Conservation (phyloP, 2,113 vertebrate genomes). For the Camelus dromedarius region DNA sequence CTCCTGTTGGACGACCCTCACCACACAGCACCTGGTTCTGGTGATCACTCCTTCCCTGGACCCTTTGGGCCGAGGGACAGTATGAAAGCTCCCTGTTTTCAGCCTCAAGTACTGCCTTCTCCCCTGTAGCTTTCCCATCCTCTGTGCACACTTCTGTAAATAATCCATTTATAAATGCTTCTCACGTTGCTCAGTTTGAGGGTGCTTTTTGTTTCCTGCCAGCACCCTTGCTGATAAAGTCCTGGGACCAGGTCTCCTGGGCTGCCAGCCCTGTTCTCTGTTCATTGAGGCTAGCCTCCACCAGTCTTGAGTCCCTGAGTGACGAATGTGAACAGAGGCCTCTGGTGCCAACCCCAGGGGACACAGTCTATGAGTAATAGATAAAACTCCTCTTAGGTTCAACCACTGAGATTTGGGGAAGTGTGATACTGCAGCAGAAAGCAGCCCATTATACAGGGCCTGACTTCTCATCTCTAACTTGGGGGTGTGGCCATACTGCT, state of each 20-base stretch:
- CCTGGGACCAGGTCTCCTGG: not conserved
- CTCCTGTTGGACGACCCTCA: not conserved
- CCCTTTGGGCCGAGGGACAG: not conserved
- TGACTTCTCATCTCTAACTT: conserved; percentile 24
- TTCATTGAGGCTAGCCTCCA: not conserved
- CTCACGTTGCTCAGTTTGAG: conserved; percentile 8
- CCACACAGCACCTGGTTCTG: not conserved
- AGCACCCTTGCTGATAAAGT: not conserved
- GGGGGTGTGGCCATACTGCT: not conserved
- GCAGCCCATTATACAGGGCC: not conserved
- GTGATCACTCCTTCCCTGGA: not conserved
- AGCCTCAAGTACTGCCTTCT: not conserved
- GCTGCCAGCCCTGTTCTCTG: not conserved
- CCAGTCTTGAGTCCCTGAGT: not conserved
- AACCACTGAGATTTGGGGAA: not conserved
- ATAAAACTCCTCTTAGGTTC: not conserved
- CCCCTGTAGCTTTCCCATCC: not conserved
- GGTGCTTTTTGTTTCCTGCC: conserved; percentile 47
- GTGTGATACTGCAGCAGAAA: conserved; percentile 17
- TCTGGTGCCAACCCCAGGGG: not conserved
- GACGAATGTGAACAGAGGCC: not conserved
- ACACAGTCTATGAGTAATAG: not conserved
- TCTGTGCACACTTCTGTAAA: not conserved
- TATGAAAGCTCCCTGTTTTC: not conserved
- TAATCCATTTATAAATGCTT: conserved; percentile 31